Conservation (phyloP, 1,140 invertebrate species). For the Microplitis mediator region DNA sequence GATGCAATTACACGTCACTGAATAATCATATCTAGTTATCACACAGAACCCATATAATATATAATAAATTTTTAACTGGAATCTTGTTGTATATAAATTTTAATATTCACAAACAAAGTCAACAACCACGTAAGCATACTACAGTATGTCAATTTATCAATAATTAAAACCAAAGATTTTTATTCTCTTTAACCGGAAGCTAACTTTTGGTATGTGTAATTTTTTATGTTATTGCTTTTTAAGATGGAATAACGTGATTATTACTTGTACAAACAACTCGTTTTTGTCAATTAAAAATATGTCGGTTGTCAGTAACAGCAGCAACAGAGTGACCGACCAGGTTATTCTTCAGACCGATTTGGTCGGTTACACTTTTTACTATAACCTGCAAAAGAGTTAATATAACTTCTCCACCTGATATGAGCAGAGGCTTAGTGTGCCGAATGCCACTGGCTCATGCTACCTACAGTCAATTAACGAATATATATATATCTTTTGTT, state of each 20-base stretch:
- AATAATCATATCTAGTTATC: background rate
- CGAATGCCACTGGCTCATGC: background rate
- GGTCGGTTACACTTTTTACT: background rate
- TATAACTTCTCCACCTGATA: background rate
- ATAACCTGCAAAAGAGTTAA: background rate
- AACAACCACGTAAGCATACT: too few species aligned
- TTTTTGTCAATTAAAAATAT: conserved; percentile 11
- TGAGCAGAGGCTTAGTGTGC: background rate
- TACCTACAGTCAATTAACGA: conserved; percentile 8
- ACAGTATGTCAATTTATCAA: too few species aligned
- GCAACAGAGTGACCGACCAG: background rate
- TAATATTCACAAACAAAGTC: too few species aligned
- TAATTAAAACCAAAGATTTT: too few species aligned
- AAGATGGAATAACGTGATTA: background rate
- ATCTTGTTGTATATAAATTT: too few species aligned
- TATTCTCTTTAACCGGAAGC: too few species aligned
- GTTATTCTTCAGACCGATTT: background rate
- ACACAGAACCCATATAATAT: background rate
- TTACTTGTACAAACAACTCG: background rate
- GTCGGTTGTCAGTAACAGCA: background rate
- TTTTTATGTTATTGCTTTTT: background rate
- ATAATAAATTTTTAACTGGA: too few species aligned
- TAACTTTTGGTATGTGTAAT: too few species aligned
- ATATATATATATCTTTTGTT: background rate
- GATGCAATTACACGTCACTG: conserved; percentile 13